A percentile compares a stretch with the other conserved stretches of the same genome.
phyloP scores from a whole-genome alignment of 2,797 vertebrate genomes.

The Gallirallus australis region DNA sequence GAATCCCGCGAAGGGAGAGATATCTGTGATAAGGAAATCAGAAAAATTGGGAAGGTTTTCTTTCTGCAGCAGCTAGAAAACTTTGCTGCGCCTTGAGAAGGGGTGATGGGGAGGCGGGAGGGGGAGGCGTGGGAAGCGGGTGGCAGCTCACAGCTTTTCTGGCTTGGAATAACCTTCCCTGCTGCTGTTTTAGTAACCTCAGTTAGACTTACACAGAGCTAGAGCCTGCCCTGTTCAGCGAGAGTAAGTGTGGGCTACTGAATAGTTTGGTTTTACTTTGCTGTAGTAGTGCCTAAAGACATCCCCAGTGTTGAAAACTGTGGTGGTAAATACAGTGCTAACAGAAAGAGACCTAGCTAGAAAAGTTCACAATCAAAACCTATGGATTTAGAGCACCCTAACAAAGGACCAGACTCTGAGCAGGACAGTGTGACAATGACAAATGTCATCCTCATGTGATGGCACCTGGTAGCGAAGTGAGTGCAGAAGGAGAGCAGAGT shows the following conservation, averaged over 20 bases:
- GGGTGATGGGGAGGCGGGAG: background rate
- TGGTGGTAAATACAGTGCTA: background rate
- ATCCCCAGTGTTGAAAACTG: background rate
- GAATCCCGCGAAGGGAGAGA: background rate
- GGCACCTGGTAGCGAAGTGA: background rate
- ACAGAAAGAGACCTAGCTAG: background rate
- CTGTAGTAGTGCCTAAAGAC: background rate
- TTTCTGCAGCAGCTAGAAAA: background rate
- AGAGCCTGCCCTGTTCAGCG: background rate
- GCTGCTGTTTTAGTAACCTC: background rate
- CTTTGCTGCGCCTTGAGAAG: background rate
- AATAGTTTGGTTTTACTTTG: background rate
- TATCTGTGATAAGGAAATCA: background rate
- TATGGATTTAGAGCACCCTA: background rate
- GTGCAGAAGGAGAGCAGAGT: background rate
- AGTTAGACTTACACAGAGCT: background rate
- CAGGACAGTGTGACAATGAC: background rate
- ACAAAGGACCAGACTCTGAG: background rate
- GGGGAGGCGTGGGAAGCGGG: background rate
- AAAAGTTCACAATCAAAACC: background rate
- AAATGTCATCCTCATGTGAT: background rate
- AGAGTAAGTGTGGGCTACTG: background rate
- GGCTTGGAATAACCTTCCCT: background rate
- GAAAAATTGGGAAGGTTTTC: rapidly evolving
- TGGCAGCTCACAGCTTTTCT: background rate